Percentiles rank a stretch among this genome's conserved stretches.
These are phyloP conservation scores for Festucalex cinctus DNA, from an alignment of 2,113 vertebrate species.

Conservation along the genomic window DNA sequence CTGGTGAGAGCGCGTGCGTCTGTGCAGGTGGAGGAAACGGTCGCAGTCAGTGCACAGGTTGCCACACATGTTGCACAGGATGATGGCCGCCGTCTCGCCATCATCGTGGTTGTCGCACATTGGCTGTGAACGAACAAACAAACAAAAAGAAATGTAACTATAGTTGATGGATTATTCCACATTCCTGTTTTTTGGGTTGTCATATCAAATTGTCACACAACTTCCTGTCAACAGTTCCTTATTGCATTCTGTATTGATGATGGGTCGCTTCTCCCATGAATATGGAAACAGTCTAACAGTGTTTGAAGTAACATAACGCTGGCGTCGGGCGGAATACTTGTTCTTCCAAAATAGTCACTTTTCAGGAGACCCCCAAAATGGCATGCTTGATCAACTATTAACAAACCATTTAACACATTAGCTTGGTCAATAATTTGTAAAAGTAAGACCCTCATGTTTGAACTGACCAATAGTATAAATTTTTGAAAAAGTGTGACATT, in stretches of 20 bases:
- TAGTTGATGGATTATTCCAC: not conserved
- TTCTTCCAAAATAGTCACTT: too few species aligned
- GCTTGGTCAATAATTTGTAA: too few species aligned
- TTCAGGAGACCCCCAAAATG: too few species aligned
- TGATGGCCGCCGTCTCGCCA: slow-evolving; percentile 96
- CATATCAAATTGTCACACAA: not conserved
- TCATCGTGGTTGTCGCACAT: slow-evolving; percentile 99
- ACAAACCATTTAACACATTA: too few species aligned
- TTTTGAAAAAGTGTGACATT: too few species aligned
- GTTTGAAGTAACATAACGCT: not conserved
- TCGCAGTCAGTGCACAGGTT: slow-evolving; percentile 98
- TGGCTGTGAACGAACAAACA: slow-evolving; percentile 72
- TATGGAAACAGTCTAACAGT: too few species aligned
- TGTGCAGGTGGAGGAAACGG: slow-evolving; percentile 94
- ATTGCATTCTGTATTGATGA: not conserved
- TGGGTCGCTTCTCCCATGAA: too few species aligned
- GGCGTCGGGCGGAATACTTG: too few species aligned
- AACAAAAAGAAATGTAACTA: not conserved
- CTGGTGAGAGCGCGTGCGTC: slow-evolving; percentile 96
- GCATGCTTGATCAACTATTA: too few species aligned
- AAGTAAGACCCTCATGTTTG: too few species aligned
- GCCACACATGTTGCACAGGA: slow-evolving; percentile 92
- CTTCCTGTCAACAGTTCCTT: not conserved
- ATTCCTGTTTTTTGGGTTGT: not conserved
- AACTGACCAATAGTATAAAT: too few species aligned